phyloP scores from a whole-genome alignment of 2,113 vertebrate genomes.

The Cololabis saira region DNA sequence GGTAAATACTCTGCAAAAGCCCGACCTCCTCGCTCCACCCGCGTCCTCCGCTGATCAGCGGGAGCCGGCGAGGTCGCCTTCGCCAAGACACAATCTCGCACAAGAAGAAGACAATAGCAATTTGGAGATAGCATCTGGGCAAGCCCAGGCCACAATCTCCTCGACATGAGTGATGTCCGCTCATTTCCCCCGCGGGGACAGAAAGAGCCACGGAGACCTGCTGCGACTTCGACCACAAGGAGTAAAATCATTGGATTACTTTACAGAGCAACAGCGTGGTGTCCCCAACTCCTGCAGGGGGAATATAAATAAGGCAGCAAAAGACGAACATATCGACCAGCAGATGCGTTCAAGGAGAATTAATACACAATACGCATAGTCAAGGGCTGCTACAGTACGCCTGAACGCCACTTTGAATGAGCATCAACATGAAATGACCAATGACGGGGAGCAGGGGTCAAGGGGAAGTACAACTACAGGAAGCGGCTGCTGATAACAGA shows the following conservation, averaged over 20 bases:
- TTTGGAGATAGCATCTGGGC: conserved; percentile 70
- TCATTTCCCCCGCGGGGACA: conserved; percentile 36
- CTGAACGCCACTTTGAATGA: conserved; percentile 16
- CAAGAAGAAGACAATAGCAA: conserved; percentile 60
- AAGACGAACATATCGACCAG: conserved; percentile 25
- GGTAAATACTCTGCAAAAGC: conserved; percentile 38
- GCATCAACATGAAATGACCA: conserved; percentile 15
- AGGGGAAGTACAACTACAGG: conserved; percentile 6
- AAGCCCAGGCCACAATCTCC: conserved; percentile 29
- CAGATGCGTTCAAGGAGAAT: conserved; percentile 23
- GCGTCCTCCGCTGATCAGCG: conserved; percentile 4
- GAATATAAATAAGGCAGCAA: conserved; percentile 22
- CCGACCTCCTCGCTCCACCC: conserved; percentile 31
- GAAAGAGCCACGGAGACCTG: conserved; percentile 13
- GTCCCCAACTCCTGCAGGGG: neutral
- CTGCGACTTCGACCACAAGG: conserved; percentile 15
- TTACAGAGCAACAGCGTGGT: conserved; percentile 12
- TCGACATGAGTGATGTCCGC: conserved; percentile 56
- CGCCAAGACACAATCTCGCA: conserved; percentile 16
- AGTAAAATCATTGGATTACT: conserved; percentile 44
- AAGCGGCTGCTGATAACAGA: conserved; percentile 1
- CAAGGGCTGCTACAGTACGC: neutral
- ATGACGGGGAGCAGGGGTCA: neutral
- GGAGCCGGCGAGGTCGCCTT: neutral
- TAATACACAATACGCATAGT: conserved; percentile 1